phyloP scores from a whole-genome alignment of 1,140 invertebrate species.

The Lineus longissimus region DNA sequence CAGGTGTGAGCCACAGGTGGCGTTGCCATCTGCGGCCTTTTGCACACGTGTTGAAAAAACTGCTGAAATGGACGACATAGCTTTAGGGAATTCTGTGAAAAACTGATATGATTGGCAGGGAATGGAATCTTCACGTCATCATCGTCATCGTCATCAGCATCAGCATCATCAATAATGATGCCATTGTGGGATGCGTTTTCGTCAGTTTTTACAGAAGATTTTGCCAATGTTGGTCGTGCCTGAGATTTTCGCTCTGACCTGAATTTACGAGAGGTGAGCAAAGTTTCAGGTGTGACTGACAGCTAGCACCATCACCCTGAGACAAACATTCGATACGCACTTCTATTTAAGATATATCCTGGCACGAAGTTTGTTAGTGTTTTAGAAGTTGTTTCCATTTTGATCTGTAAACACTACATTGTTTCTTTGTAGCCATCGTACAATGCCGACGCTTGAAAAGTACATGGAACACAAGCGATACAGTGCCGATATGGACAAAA shows the following conservation, averaged over 20 bases:
- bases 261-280: slow-evolving; percentile 35
- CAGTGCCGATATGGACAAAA: slow-evolving; percentile 5
- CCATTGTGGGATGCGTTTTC: no score
- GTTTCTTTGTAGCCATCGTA: slow-evolving; percentile 13
- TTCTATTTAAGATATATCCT: no score
- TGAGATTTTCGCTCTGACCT: slow-evolving; percentile 44
- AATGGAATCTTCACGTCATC: no score
- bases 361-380: no score
- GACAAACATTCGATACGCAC: no score
- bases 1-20: slow-evolving; percentile 13
- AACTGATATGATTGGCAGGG: no score
- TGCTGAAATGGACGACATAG: background rate
- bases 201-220: no score
- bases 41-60: background rate
- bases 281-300: slow-evolving; percentile 43
- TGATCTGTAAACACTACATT: background rate
- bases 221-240: slow-evolving; percentile 21
- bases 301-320: background rate
- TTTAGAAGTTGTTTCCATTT: background rate
- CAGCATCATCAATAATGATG: no score
- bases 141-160: no score
- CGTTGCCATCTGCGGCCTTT: background rate
- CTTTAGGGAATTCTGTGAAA: background rate
- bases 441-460: slow-evolving; percentile 11
- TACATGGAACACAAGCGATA: slow-evolving; percentile 13